Conservation (phyloP, 2,888 invertebrate species). For the Hyposoter didymator region DNA sequence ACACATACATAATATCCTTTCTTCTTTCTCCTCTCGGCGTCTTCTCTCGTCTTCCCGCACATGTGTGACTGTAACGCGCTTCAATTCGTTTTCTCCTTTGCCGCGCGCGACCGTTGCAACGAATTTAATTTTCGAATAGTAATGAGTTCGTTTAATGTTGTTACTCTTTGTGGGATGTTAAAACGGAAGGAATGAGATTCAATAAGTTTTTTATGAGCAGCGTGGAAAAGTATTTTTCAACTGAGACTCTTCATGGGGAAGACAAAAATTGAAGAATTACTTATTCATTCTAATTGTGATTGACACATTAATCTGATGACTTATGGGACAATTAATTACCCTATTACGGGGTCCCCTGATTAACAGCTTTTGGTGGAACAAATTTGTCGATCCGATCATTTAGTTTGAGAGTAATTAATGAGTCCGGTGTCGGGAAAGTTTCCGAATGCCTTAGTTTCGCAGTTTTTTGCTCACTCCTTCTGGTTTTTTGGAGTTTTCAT, state of each 20-base stretch:
- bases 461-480: not conserved
- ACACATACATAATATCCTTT: slow-evolving; percentile 54
- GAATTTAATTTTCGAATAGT: slow-evolving; percentile 26
- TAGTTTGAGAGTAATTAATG: no score
- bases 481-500: not conserved
- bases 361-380: no score
- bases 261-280: not conserved
- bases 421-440: no score
- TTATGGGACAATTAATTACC: no score
- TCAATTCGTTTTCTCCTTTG: slow-evolving; percentile 37
- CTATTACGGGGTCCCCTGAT: no score
- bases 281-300: not conserved
- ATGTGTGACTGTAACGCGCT: slow-evolving; percentile 22
- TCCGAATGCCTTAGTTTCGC: not conserved
- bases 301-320: no score
- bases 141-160: not conserved
- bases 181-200: not conserved
- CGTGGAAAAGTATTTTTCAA: not conserved
- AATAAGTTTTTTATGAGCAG: not conserved
- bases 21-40: slow-evolving; percentile 48
- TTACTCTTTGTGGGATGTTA: not conserved
- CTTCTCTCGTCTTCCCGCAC: slow-evolving; percentile 1
- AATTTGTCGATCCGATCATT: no score
- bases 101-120: not conserved
- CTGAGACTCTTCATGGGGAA: not conserved